These are phyloP conservation scores for Chironex yamaguchii DNA, from an alignment of 30 jellyfish, hydroid and myxozoan species.

Conservation along the genomic window DNA sequence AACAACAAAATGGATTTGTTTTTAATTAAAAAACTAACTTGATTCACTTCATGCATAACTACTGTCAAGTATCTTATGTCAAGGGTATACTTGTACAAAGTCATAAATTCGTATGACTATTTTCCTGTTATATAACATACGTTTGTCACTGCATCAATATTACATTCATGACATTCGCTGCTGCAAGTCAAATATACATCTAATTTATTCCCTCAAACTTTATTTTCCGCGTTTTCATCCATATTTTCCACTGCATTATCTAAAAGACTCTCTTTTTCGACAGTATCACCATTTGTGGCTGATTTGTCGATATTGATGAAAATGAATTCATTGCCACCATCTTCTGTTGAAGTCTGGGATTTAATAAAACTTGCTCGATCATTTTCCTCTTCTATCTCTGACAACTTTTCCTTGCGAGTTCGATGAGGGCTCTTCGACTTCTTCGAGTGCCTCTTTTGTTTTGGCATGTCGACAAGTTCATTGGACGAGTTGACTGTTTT, in stretches of 20 bases:
- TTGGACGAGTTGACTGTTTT: slow-evolving; percentile 73
- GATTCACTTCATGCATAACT: too few relatives aligned
- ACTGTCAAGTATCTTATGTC: too few relatives aligned
- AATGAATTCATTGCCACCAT: slow-evolving; percentile 56
- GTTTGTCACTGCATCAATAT: too few relatives aligned
- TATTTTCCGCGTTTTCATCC: not conserved
- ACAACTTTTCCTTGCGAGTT: slow-evolving; percentile 34
- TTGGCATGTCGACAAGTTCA: slow-evolving; percentile 35
- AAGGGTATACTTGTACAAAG: too few relatives aligned
- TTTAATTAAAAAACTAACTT: too few relatives aligned
- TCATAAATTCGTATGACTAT: too few relatives aligned
- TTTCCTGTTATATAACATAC: too few relatives aligned
- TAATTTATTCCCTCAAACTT: too few relatives aligned
- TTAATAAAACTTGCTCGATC: not conserved
- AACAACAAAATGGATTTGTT: too few relatives aligned
- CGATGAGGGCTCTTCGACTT: not conserved
- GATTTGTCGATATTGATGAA: slow-evolving; percentile 63
- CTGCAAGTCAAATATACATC: too few relatives aligned
- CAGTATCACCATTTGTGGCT: not conserved
- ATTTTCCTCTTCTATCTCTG: slow-evolving; percentile 70
- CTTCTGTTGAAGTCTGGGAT: slow-evolving; percentile 32
- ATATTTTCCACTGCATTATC: not conserved
- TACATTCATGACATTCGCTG: too few relatives aligned
- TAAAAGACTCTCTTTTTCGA: too few relatives aligned
- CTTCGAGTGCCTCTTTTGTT: not conserved